Base-by-base conservation (phyloP, 1,140 invertebrate species). In the Apis laboriosa region DNA sequence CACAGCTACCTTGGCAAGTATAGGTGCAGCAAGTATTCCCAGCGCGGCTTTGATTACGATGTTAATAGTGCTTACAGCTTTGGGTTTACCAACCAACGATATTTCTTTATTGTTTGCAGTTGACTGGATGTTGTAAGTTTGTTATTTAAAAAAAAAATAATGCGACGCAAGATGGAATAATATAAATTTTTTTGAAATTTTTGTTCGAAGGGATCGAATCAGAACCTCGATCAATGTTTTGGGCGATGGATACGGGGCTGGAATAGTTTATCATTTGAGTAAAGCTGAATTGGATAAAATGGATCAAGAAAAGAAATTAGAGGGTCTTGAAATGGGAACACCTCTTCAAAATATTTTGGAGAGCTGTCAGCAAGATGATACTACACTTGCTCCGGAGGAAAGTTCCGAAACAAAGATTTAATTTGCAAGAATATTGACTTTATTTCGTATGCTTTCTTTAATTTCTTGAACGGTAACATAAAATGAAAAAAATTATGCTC, bases 141-240 rank as follows among this genome's bases (percentile, higher is more conserved):
- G 51, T 49, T 21, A 8, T 34, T 81, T 68, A 74, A 56, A 58
- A 56, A 72, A 56, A 72, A n/a, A 51, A n/a, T 28, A 21, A 56
- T 1, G 19, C 5, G 8, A 49, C 24, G 21, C 12, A 3, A n/a
- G 13, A 49, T 49, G 24, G 12, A 56, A 13, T 61, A 8, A 75
- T 12, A 2, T 61, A 19, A 43, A 43, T 43, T 43, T 43, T 43
- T 56, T 43, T 56, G 34, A 43, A 43, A 43, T 78, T 51, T 8
- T 53, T 19, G n/a, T 68, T 87, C 87, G 12, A 83, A 95, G 94
- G 24, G 94, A 94, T 87, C 92, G 92, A 94, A 96, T 97, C 88
- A 95, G 97, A 75, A 98, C 97, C 8, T 96, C 97, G 74, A 97
- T 97, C 80, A 98, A 98, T 90, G 97, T 98, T 19, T 93, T 97